These are phyloP conservation scores for Callipepla squamata DNA, from an alignment of 2,113 vertebrate species.

Conservation along the genomic window DNA sequence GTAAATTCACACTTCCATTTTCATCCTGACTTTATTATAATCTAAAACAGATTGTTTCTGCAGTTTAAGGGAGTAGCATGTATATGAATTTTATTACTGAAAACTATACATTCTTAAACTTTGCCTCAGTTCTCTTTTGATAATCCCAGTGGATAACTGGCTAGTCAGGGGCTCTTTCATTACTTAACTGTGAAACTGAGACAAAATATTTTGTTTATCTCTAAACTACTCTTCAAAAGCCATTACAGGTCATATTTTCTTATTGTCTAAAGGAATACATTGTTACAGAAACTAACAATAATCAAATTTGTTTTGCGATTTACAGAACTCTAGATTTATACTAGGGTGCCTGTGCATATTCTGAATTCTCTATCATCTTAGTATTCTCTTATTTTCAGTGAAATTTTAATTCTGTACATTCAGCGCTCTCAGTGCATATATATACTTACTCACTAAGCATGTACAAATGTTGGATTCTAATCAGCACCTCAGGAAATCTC, in stretches of 20 bases:
- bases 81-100: neutral
- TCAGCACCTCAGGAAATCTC: neutral
- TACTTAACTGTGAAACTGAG: neutral
- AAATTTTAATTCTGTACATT: neutral
- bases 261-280: neutral
- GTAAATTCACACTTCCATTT: neutral
- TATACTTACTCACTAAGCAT: rapidly evolving
- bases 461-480: neutral
- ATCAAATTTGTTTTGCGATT: rapidly evolving
- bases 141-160: neutral
- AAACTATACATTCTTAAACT: neutral
- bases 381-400: neutral
- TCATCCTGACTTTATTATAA: neutral
- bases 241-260: neutral
- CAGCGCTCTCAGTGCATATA: neutral
- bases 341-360: neutral
- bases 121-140: neutral
- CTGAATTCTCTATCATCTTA: neutral
- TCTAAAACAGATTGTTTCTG: neutral
- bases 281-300: neutral
- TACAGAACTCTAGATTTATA: neutral
- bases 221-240: neutral
- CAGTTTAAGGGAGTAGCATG: neutral
- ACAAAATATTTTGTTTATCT: neutral
- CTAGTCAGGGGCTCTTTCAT: neutral